A percentile compares a stretch with the other conserved stretches of the same genome.
These are phyloP conservation scores for Ornithoptera alexandrae DNA, from an alignment of 2,888 invertebrate genomes.

Conservation along the genomic window DNA sequence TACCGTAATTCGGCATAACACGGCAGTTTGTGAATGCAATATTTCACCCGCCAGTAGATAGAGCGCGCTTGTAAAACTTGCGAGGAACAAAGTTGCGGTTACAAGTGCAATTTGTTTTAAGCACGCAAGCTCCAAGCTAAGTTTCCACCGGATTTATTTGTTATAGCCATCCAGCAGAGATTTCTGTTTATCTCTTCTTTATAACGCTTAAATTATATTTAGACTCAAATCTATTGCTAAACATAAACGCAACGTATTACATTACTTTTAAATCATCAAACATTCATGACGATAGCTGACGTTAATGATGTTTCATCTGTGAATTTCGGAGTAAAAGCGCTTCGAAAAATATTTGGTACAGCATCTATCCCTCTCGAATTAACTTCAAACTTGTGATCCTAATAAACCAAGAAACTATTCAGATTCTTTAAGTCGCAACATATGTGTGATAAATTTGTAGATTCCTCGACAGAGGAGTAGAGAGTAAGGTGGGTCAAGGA, in stretches of 20 bases:
- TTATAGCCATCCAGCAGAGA: not conserved
- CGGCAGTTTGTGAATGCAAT: constrained; percentile 5
- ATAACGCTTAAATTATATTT: not conserved
- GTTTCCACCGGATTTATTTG: constrained; percentile 5
- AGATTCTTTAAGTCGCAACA: too few species aligned
- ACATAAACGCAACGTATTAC: not conserved
- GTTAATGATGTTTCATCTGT: not conserved
- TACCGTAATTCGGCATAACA: not conserved
- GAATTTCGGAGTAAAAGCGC: not conserved
- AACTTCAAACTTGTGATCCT: too few species aligned
- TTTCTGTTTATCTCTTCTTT: not conserved
- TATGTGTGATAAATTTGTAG: too few species aligned
- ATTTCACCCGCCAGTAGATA: constrained; percentile 3
- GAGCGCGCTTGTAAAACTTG: constrained; percentile 8
- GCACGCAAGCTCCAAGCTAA: constrained; percentile 6
- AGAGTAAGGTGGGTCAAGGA: too few species aligned
- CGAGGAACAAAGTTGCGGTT: constrained; percentile 12
- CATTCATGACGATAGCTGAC: not conserved
- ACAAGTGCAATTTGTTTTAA: constrained; percentile 14
- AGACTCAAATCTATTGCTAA: not conserved
- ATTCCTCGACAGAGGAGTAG: too few species aligned
- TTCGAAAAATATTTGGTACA: too few species aligned
- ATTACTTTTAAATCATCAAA: not conserved
- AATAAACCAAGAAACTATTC: too few species aligned
- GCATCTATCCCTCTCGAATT: too few species aligned